Evolutionary conservation across 2,888 invertebrate species (phyloP).

Genomic region (Molorchus minor): DNA sequence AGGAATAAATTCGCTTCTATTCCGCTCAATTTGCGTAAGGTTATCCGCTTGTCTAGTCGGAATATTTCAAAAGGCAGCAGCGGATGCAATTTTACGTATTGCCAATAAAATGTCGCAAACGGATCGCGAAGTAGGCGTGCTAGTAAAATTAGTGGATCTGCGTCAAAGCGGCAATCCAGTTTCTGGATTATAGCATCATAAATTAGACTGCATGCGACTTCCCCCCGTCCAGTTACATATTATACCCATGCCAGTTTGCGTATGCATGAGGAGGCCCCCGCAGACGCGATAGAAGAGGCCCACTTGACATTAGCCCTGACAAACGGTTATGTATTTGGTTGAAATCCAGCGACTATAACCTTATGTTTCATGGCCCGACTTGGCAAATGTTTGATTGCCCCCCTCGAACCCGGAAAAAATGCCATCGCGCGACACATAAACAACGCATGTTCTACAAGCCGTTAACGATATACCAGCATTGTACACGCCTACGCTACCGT

Average conservation of each 20-base stretch:
- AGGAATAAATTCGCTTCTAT: constrained; percentile 49
- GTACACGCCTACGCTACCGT: no score
- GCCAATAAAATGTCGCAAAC: constrained; percentile 56
- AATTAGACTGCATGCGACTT: constrained; percentile 45
- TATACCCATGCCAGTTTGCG: constrained; percentile 30
- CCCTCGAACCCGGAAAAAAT: constrained; percentile 25
- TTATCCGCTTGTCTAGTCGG: constrained; percentile 50
- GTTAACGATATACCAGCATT: no score
- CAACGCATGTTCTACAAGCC: constrained; percentile 30
- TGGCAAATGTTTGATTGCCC: constrained; percentile 50
- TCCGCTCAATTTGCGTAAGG: constrained; percentile 50
- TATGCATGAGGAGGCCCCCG: constrained; percentile 49
- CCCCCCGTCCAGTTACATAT: constrained; percentile 31
- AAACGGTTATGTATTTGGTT: constrained; percentile 64
- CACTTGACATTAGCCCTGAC: constrained; percentile 60
- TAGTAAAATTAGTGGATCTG: constrained; percentile 53
- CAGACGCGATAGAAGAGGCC: constrained; percentile 40
- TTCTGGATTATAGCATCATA: constrained; percentile 54
- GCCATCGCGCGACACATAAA: constrained; percentile 31
- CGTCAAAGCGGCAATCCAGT: constrained; percentile 39
- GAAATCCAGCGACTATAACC: constrained; percentile 63
- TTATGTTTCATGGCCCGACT: constrained; percentile 59
- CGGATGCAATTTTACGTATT: constrained; percentile 52
- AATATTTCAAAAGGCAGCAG: constrained; percentile 52
- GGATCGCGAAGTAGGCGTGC: constrained; percentile 51